Evolutionary conservation across 1,140 invertebrate genomes (phyloP), one percentile per base, ranked within the genome.

Genomic region (Drosophila gunungcola): DNA sequence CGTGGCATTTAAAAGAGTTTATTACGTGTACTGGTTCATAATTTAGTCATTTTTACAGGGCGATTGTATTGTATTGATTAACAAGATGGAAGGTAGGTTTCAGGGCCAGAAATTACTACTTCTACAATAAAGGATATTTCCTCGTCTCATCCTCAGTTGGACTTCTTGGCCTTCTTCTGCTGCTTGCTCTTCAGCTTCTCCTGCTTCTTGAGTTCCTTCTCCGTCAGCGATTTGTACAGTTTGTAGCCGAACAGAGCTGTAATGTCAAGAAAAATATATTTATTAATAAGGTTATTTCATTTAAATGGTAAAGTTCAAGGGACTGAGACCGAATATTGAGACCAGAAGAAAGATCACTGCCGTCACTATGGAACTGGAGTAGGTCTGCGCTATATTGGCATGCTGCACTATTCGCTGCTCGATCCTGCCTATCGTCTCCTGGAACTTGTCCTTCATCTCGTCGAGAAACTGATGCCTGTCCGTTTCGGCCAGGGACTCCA

Each of bases 231-330:
- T 91, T 95, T 95, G 92, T 96, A 96, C 39, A 97, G 93, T 92
- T 96, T 97, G 92, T 96, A 97, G 53, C 96, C 95, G 92, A 97
- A 97, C 92, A 97, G 97, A 73, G 95, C 96, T 97, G 94, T n/a
- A 95, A 95, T 67, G 53, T 34, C 41, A 34, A 27, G 36, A 27
- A 32, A 29, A 4, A n/a, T 1, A 34, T 2, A 7, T 10, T 32
- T 6, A 12, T 85, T 80, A 80, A 25, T 55, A 25, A 10, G 25
- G 13, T 52, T 2, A 32, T 3, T 29, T n/a, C 29, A 25, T 0
- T 45, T 53, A 16, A 7, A 48, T 3, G 1, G 2, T 4, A 27
- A 16, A 21, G 38, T 63, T 9, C 61, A 69, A 73, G 63, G 39
- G 16, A 34, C 45, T 65, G 61, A 75, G 73, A 91, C 90, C 90